Conservation (phyloP, 2,113 vertebrate genomes). For the Halichoeres trimaculatus region DNA sequence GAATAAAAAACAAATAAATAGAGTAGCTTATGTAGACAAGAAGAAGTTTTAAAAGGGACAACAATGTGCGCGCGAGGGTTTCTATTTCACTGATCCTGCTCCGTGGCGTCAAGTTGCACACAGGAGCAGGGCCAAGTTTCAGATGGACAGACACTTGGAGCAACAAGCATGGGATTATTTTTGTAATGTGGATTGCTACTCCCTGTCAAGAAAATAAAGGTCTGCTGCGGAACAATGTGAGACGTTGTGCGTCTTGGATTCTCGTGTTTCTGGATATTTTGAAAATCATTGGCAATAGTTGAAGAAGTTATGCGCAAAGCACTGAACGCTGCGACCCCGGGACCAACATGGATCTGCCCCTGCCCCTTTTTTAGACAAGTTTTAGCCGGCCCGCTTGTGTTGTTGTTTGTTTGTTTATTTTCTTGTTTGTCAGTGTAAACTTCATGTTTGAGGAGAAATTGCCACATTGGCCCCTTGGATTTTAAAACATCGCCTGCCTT, state of each 20-base stretch:
- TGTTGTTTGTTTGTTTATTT: slow-evolving; percentile 34
- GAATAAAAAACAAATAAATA: background rate
- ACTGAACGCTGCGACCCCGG: slow-evolving; percentile 63
- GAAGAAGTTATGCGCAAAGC: slow-evolving; percentile 64
- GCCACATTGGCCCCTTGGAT: slow-evolving; percentile 73
- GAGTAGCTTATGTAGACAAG: background rate
- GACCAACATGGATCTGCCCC: slow-evolving; percentile 79
- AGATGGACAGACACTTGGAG: slow-evolving; percentile 73
- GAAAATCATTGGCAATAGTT: slow-evolving; percentile 83
- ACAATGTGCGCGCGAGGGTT: slow-evolving; percentile 6
- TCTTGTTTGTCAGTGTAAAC: slow-evolving; percentile 42
- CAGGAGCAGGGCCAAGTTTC: slow-evolving; percentile 60
- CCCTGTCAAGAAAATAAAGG: slow-evolving; percentile 66
- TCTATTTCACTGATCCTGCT: slow-evolving; percentile 27
- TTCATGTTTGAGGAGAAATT: slow-evolving; percentile 73
- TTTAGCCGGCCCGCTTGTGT: slow-evolving; percentile 69
- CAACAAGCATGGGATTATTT: slow-evolving; percentile 81
- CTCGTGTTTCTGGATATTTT: slow-evolving; percentile 83
- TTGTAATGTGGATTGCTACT: slow-evolving; percentile 82
- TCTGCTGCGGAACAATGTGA: slow-evolving; percentile 81
- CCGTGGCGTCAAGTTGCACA: slow-evolving; percentile 65
- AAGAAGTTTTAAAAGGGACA: background rate
- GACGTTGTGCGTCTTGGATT: slow-evolving; percentile 78
- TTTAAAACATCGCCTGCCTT: slow-evolving; percentile 72
- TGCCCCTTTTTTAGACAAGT: slow-evolving; percentile 64